Conservation (phyloP, 2,113 vertebrate species). For the Brachypodius melanocephalos region DNA sequence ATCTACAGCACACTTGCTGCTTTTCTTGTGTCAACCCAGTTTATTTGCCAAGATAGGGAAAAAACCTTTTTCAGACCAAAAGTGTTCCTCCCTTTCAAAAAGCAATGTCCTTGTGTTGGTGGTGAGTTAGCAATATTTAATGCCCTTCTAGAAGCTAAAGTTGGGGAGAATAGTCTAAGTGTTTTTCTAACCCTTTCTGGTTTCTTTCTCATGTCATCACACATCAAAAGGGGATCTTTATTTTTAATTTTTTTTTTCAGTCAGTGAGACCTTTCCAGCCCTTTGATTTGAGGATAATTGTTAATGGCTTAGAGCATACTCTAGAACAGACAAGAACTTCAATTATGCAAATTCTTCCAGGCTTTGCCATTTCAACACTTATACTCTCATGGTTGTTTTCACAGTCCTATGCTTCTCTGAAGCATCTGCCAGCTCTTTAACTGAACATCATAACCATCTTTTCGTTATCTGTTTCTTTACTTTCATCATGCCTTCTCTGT, state of each 20-base stretch:
- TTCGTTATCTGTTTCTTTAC: not conserved
- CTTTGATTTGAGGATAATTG: not conserved
- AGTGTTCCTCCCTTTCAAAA: not conserved
- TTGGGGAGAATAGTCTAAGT: not conserved
- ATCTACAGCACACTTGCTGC: not conserved
- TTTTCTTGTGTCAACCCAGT: not conserved
- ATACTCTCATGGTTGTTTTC: not conserved
- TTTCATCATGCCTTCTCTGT: not conserved
- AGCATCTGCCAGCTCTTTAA: not conserved
- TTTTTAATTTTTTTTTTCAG: not conserved
- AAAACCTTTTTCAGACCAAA: not conserved
- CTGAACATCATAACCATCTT: not conserved
- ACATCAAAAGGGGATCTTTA: not conserved
- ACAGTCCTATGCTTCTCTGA: not conserved
- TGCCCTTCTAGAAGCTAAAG: not conserved
- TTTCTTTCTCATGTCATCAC: not conserved
- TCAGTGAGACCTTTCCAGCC: not conserved
- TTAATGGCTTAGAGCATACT: not conserved
- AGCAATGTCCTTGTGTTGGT: not conserved
- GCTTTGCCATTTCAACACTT: not conserved
- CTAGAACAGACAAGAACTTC: not conserved
- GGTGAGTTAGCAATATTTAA: not conserved
- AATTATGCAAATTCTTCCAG: slow-evolving; percentile 12
- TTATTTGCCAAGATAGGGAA: not conserved
- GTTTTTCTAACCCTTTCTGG: not conserved